phyloP scores from a whole-genome alignment of 2,888 invertebrate species.

The Clivina fossor region DNA sequence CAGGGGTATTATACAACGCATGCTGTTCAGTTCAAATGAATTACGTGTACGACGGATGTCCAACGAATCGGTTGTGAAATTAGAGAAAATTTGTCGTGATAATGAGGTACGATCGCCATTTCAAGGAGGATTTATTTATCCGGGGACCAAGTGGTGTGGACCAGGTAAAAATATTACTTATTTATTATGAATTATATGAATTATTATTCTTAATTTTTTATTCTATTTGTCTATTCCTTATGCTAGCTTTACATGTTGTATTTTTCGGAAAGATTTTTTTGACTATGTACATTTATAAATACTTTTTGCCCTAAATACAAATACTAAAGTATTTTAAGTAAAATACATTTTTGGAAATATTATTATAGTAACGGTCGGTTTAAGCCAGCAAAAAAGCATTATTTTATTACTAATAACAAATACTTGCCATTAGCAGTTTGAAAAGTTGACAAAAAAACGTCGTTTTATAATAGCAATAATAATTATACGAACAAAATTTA shows the following conservation, averaged over 20 bases:
- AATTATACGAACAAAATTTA: too few species aligned
- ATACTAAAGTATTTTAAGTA: too few species aligned
- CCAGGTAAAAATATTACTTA: slow-evolving; percentile 54
- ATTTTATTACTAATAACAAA: too few species aligned
- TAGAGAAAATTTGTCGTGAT: slow-evolving; percentile 59
- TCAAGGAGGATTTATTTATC: slow-evolving; percentile 60
- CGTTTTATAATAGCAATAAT: too few species aligned
- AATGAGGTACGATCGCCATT: slow-evolving; percentile 44
- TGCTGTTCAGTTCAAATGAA: slow-evolving; percentile 61
- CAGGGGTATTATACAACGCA: slow-evolving; percentile 62
- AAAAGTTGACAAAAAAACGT: too few species aligned
- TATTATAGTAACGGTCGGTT: not conserved
- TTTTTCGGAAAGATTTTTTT: too few species aligned
- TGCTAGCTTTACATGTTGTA: too few species aligned
- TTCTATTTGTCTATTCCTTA: too few species aligned
- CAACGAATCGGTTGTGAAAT: slow-evolving; percentile 60
- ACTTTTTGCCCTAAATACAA: too few species aligned
- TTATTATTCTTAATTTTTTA: not conserved
- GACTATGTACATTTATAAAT: too few species aligned
- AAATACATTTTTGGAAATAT: not conserved
- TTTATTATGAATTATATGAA: slow-evolving; percentile 1
- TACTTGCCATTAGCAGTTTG: too few species aligned
- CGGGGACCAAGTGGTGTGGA: slow-evolving; percentile 80
- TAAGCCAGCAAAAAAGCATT: too few species aligned
- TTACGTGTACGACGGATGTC: slow-evolving; percentile 62